phyloP scores from a whole-genome alignment of 2,888 invertebrate genomes.

The Drosophila macrospina region DNA sequence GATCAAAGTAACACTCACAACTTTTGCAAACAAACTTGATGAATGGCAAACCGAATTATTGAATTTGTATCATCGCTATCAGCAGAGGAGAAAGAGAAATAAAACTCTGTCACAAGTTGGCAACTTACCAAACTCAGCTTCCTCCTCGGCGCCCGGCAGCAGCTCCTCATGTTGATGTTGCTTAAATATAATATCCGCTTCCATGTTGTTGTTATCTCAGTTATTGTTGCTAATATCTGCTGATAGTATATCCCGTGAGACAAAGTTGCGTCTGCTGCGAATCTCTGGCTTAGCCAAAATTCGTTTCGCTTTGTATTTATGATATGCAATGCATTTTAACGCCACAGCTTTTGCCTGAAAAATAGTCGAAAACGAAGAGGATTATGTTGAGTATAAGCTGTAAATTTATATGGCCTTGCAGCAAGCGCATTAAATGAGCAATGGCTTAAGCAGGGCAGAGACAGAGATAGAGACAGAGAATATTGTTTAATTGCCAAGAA shows the following conservation, averaged over 20 bases:
- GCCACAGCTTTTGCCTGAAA: constrained; percentile 41
- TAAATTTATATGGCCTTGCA: constrained; percentile 18
- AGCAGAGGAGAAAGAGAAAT: background rate
- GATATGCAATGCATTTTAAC: constrained; percentile 55
- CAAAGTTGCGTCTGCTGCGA: constrained; percentile 31
- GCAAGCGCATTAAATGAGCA: background rate
- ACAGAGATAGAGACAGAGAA: background rate
- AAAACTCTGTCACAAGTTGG: background rate
- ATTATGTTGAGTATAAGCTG: background rate
- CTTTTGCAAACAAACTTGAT: constrained; percentile 9
- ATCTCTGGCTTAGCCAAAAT: constrained; percentile 32
- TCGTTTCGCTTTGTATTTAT: constrained; percentile 42
- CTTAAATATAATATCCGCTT: constrained; percentile 50
- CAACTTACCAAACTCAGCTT: constrained; percentile 83
- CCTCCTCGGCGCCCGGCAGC: constrained; percentile 74
- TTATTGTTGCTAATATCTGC: constrained; percentile 16
- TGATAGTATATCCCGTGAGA: constrained; percentile 10
- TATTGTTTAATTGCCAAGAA: background rate
- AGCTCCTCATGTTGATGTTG: constrained; percentile 58
- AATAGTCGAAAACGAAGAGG: constrained; percentile 3
- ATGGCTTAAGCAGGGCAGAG: background rate
- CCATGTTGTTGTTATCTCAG: constrained; percentile 42
- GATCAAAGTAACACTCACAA: constrained; percentile 13
- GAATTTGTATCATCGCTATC: constrained; percentile 7
- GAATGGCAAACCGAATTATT: constrained; percentile 9